phyloP scores from a whole-genome alignment of 2,797 vertebrate species.

The Mormyrops boulengeri region DNA sequence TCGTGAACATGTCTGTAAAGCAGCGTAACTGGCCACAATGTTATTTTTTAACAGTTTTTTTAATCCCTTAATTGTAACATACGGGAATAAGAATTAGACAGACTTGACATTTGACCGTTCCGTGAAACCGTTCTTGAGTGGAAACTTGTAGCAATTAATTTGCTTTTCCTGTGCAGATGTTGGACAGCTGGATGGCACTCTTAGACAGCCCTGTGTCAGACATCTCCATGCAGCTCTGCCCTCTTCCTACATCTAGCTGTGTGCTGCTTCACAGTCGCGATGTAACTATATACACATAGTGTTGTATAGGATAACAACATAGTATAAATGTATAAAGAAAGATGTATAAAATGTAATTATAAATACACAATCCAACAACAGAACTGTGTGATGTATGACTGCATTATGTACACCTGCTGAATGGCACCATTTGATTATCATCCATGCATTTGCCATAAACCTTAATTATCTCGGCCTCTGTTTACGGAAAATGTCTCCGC shows the following conservation, averaged over 20 bases:
- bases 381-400: not conserved
- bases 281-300: not conserved
- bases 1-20: not conserved
- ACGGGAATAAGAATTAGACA: not conserved
- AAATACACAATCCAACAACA: not conserved
- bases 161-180: not conserved
- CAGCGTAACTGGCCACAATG: not conserved
- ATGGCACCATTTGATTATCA: not conserved
- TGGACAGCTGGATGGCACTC: not conserved
- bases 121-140: not conserved
- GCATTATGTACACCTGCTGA: not conserved
- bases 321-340: not conserved
- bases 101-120: not conserved
- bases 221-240: not conserved
- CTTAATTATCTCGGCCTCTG: not conserved
- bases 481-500: not conserved
- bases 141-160: not conserved
- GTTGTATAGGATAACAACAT: not conserved
- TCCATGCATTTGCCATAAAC: not conserved
- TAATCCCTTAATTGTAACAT: not conserved
- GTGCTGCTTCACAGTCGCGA: not conserved
- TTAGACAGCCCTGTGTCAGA: not conserved
- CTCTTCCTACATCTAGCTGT: not conserved
- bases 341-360: not conserved
- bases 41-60: not conserved